Evolutionary conservation across 2,113 vertebrate species (phyloP).

Genomic region (Tinamus guttatus): DNA sequence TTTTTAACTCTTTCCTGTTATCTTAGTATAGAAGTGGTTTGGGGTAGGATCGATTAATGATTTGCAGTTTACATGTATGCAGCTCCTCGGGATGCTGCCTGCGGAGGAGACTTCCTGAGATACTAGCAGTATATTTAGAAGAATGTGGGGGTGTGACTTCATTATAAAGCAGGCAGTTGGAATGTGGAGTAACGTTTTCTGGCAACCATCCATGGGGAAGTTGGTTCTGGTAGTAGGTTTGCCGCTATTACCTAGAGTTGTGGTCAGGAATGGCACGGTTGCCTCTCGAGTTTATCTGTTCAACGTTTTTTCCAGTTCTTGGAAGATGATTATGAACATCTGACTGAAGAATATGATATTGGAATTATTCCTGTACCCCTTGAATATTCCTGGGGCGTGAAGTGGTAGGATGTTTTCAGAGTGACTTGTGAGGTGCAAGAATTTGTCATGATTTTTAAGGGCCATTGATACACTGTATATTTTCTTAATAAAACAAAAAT

Average conservation of each 20-base stretch:
- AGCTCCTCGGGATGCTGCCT: neutral
- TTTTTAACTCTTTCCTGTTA: neutral
- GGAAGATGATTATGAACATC: neutral
- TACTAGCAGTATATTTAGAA: neutral
- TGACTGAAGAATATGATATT: neutral
- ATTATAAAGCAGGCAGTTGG: neutral
- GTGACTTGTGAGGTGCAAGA: neutral
- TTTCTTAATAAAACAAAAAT: neutral
- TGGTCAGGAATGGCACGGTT: neutral
- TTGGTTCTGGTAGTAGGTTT: neutral
- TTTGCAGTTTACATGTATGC: neutral
- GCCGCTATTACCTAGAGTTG: neutral
- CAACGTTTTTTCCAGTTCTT: neutral
- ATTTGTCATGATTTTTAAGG: neutral
- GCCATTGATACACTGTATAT: neutral
- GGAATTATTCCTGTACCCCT: neutral
- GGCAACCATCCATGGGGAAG: neutral
- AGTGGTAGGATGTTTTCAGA: neutral
- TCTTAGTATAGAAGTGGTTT: neutral
- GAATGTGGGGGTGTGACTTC: neutral
- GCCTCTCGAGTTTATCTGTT: neutral
- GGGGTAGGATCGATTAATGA: fast-evolving
- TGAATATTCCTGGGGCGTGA: neutral
- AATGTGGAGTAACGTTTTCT: neutral
- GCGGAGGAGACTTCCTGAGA: neutral